phyloP scores from a whole-genome alignment of 2,797 vertebrate species.

The Trachurus trachurus region DNA sequence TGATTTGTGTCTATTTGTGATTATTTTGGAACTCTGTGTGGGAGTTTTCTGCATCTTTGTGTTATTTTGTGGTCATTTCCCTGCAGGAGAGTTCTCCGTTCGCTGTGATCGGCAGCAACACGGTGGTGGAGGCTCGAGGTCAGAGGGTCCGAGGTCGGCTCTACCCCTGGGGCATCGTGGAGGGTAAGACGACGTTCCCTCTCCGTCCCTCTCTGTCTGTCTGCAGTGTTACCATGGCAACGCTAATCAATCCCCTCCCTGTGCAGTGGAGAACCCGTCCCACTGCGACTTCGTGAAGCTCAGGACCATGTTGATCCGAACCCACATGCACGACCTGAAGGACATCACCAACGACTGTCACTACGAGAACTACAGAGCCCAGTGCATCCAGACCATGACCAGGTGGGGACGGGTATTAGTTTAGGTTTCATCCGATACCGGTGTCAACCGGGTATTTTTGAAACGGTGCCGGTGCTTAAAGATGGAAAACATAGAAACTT shows the following conservation, averaged over 20 bases:
- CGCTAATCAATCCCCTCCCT: neutral
- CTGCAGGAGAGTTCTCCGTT: slow-evolving; percentile 93
- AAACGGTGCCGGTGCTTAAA: too few species aligned
- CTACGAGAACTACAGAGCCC: slow-evolving; percentile 96
- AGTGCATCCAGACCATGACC: slow-evolving; percentile 97
- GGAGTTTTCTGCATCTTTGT: too few species aligned
- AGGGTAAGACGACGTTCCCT: slow-evolving; percentile 85
- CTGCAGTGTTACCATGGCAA: neutral
- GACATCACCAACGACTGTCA: slow-evolving; percentile 95
- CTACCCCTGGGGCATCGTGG: slow-evolving; percentile 98
- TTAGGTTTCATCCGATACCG: too few species aligned
- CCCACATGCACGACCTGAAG: slow-evolving; percentile 98
- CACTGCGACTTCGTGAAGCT: slow-evolving; percentile 98
- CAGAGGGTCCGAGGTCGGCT: slow-evolving; percentile 94
- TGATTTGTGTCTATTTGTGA: too few species aligned
- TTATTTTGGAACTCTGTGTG: too few species aligned
- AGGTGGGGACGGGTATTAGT: slow-evolving; percentile 66
- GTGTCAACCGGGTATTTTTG: too few species aligned
- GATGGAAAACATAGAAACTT: too few species aligned
- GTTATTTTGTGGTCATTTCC: too few species aligned
- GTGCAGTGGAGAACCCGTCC: slow-evolving; percentile 94
- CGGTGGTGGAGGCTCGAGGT: slow-evolving; percentile 94
- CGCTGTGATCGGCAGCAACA: slow-evolving; percentile 96
- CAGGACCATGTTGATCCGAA: slow-evolving; percentile 95
- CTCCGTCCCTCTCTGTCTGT: neutral